Percentiles rank a stretch among this genome's conserved stretches.
Evolutionary conservation across 2,797 vertebrate genomes (phyloP).

Genomic region (Melanotaenia nigrans): DNA sequence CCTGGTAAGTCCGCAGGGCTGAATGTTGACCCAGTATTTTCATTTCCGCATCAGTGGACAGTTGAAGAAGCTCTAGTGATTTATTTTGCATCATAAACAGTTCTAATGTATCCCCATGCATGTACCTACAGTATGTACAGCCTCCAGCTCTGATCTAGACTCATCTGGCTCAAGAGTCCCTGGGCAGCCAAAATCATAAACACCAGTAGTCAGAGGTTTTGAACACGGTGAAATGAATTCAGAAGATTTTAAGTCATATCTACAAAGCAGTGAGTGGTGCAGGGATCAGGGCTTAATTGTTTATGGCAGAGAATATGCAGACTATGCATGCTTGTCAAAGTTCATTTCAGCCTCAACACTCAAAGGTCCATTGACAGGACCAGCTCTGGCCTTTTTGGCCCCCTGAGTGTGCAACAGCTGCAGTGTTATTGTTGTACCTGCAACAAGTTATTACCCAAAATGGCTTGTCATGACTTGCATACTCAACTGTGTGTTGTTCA

Average conservation of each 20-base stretch:
- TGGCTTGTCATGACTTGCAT: no score
- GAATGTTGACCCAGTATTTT: slow-evolving; percentile 20
- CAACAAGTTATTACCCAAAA: no score
- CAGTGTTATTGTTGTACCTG: no score
- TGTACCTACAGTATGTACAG: slow-evolving; percentile 1
- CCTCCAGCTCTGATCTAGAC: slow-evolving; percentile 33
- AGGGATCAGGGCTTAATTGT: no score
- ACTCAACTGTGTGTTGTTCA: no score
- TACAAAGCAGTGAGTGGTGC: no score
- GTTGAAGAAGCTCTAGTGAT: slow-evolving; percentile 4
- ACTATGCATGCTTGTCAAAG: slow-evolving; percentile 25
- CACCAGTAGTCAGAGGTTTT: no score
- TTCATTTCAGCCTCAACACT: slow-evolving; percentile 14
- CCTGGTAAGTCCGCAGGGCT: no score
- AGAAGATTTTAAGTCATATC: no score
- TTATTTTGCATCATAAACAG: slow-evolving; percentile 10
- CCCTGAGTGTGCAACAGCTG: no score
- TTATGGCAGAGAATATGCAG: slow-evolving; percentile 38
- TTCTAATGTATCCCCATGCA: slow-evolving; percentile 12
- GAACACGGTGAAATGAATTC: no score
- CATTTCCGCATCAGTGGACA: slow-evolving; percentile 26
- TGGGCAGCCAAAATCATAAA: background rate
- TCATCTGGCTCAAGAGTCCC: background rate
- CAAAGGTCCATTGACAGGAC: background rate
- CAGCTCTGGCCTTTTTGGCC: no score